Base-by-base conservation (phyloP, 2,888 invertebrate genomes). In the Phyto melanocephala region DNA sequence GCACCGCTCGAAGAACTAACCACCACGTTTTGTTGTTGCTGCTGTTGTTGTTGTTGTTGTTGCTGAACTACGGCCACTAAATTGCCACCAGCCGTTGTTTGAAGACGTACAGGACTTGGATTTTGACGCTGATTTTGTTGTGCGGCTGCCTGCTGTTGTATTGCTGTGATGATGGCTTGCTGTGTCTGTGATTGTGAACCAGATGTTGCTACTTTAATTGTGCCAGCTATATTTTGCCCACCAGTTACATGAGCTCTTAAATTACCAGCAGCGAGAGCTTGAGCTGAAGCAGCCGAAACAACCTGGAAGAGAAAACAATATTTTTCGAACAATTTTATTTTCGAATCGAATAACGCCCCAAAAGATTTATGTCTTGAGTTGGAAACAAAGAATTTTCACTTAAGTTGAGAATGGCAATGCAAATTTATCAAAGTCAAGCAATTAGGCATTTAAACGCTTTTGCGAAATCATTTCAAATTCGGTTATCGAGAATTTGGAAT, bases 11-110 rank as follows among this genome's bases (percentile, higher is more conserved):
- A 72, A 11, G 85, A 78, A 35, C 58, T 79, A 8, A 74, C 81
- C 6, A 83, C 83, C 24, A 85, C 79, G 37, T 47, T 86, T 83
- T 33, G 88, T 85, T 84, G 80, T 13, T 85, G 85, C 24, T 85
- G 85, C 40, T 84, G 85, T 17, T 85, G 87, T 47, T 87, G 86
- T 74, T 86, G 84, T 75, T 88, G 86, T 47, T 87, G 86, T 40
- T 93, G 93, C 8, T 93, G 93, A 13, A 93, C 92, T 17, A 94
- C 94, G 4, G 93, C 92, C 8, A 94, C 92, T 28, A 93, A 88
- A 37, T 93, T 93, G 7, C 92, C 92, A 42, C 92, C 89, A 71
- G 90, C 90, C 67, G 89, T 92, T 22, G 93, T 92, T 88, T 94
- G 93, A 83, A 94, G 91, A 65, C 93, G 92, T 28, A 94, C 94